Evolutionary conservation across 2,113 vertebrate species (phyloP).

Genomic region (Antechinus flavipes): DNA sequence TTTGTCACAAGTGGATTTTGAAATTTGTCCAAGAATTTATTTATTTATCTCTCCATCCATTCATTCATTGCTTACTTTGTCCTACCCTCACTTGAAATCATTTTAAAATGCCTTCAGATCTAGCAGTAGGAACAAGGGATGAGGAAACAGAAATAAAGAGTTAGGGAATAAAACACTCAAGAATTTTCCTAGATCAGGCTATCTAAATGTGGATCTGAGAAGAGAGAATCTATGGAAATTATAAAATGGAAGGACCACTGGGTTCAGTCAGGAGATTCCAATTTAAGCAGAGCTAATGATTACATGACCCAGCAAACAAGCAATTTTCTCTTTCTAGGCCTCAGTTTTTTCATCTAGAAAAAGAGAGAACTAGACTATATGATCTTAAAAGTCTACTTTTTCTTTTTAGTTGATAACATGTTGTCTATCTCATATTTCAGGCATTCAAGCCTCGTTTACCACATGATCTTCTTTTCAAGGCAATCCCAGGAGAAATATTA

Average conservation of each 20-base stretch:
- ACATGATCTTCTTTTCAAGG: not conserved
- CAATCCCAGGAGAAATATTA: not conserved
- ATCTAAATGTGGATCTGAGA: not conserved
- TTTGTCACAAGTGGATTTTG: not conserved
- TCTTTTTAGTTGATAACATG: not conserved
- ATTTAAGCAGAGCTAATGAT: not conserved
- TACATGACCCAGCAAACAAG: not conserved
- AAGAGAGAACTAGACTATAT: not conserved
- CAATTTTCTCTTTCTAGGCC: not conserved
- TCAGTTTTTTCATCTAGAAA: not conserved
- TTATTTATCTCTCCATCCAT: not conserved
- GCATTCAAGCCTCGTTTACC: not conserved
- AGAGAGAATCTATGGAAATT: not conserved
- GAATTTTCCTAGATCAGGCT: not conserved
- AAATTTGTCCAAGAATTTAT: not conserved
- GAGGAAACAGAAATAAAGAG: not conserved
- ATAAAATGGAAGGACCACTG: not conserved
- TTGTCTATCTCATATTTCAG: not conserved
- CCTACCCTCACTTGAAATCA: constrained; percentile 48
- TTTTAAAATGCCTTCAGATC: constrained; percentile 1
- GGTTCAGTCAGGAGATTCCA: not conserved
- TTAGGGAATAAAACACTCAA: not conserved
- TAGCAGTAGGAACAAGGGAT: not conserved
- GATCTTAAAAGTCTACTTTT: not conserved
- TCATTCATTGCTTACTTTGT: not conserved